Conservation (phyloP, 2,797 vertebrate genomes). For the Simalia tracyae region DNA sequence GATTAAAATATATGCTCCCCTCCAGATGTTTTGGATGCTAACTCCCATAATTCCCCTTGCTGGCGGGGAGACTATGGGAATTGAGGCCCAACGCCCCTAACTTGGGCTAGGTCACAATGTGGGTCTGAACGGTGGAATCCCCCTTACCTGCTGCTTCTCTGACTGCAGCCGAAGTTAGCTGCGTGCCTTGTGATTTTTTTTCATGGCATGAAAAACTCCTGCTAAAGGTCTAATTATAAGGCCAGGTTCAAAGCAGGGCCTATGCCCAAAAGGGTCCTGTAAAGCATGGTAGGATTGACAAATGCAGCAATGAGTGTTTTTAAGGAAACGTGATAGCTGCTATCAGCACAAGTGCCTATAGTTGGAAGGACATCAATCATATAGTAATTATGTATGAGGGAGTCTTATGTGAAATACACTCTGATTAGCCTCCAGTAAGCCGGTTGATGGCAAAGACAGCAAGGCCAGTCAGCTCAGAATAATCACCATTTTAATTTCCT, state of each 20-base stretch:
- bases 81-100: background rate
- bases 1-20: background rate
- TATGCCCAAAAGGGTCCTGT: background rate
- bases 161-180: background rate
- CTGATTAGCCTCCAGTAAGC: background rate
- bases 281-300: background rate
- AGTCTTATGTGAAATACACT: background rate
- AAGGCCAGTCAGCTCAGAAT: background rate
- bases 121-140: too few relatives aligned
- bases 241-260: background rate
- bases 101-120: background rate
- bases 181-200: background rate
- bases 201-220: background rate
- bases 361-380: background rate
- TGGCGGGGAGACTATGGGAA: background rate
- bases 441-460: background rate
- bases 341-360: background rate
- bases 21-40: background rate
- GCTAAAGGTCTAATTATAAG: background rate
- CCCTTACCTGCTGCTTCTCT: background rate
- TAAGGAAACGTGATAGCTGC: background rate
- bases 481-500: background rate
- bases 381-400: background rate
- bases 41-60: background rate
- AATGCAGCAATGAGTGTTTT: background rate